A percentile compares a stretch with the other conserved stretches of the same genome.
phyloP scores from a whole-genome alignment of 2,113 vertebrate genomes.

The Nyctereutes procyonoides region DNA sequence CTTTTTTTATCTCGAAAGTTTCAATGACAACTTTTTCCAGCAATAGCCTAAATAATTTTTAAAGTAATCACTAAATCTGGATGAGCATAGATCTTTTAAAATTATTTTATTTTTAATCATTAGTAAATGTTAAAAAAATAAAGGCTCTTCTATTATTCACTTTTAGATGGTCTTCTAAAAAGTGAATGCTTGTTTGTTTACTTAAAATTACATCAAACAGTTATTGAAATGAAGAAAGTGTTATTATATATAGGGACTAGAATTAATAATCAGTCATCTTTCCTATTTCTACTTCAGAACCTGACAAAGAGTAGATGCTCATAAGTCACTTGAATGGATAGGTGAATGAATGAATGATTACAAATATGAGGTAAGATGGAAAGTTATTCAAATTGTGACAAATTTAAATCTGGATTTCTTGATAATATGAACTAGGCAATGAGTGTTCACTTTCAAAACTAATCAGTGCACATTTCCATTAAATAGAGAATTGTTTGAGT shows the following conservation, averaged over 20 bases:
- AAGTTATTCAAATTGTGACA: not conserved
- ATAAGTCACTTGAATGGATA: not conserved
- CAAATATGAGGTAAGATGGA: not conserved
- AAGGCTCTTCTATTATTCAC: not conserved
- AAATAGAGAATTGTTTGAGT: not conserved
- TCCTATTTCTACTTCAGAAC: not conserved
- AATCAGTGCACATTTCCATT: not conserved
- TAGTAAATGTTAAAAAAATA: not conserved
- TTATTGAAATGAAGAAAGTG: not conserved
- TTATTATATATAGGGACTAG: not conserved
- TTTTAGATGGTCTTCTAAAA: not conserved
- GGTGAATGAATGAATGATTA: not conserved
- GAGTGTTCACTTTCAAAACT: not conserved
- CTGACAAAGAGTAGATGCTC: not conserved
- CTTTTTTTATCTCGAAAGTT: constrained; percentile 20
- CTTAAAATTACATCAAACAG: not conserved
- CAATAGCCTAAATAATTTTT: not conserved
- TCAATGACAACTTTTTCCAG: not conserved
- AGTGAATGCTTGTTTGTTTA: not conserved
- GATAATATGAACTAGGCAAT: not conserved
- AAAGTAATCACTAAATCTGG: not conserved
- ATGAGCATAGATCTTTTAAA: not conserved
- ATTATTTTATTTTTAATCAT: constrained; percentile 25
- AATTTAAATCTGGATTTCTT: not conserved
- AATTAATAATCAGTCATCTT: not conserved